These are phyloP conservation scores for Plusia festucae DNA, from an alignment of 2,888 invertebrate genomes.

Conservation along the genomic window DNA sequence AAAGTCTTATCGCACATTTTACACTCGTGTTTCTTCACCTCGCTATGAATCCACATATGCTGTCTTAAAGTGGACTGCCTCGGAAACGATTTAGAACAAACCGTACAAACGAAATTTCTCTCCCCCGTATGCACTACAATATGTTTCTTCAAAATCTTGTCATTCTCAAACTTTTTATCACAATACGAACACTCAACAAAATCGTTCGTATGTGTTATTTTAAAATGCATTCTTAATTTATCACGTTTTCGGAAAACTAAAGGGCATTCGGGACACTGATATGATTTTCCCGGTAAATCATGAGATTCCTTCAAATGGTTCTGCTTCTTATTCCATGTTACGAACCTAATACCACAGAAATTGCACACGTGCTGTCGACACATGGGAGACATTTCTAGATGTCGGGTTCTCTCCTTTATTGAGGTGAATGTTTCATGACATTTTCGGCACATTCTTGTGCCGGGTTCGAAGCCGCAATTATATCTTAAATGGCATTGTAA, in stretches of 20 bases:
- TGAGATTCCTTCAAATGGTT: slow-evolving; percentile 54
- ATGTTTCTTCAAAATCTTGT: slow-evolving; percentile 56
- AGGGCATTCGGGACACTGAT: slow-evolving; percentile 58
- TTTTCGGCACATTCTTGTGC: slow-evolving; percentile 44
- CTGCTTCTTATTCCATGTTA: slow-evolving; percentile 61
- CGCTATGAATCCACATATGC: slow-evolving; percentile 72
- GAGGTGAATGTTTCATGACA: slow-evolving; percentile 45
- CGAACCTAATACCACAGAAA: slow-evolving; percentile 56
- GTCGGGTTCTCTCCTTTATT: slow-evolving; percentile 41
- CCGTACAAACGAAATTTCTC: slow-evolving; percentile 62
- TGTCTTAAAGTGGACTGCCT: slow-evolving; percentile 64
- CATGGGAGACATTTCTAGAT: slow-evolving; percentile 41
- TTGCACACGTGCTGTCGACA: slow-evolving; percentile 60
- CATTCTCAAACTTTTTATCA: slow-evolving; percentile 56
- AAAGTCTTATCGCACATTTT: slow-evolving; percentile 67
- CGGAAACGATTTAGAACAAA: slow-evolving; percentile 68
- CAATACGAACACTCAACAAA: slow-evolving; percentile 56
- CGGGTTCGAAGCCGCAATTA: slow-evolving; percentile 43
- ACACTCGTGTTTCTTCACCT: slow-evolving; percentile 66
- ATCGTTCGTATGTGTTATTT: slow-evolving; percentile 58
- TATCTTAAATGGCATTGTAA: slow-evolving; percentile 61
- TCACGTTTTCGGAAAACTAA: slow-evolving; percentile 46
- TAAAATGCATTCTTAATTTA: slow-evolving; percentile 59
- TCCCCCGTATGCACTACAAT: slow-evolving; percentile 64
- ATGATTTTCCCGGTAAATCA: slow-evolving; percentile 46